Conservation (phyloP, 53 echinoderm and acorn worm species). For the Henricia sp. region DNA sequence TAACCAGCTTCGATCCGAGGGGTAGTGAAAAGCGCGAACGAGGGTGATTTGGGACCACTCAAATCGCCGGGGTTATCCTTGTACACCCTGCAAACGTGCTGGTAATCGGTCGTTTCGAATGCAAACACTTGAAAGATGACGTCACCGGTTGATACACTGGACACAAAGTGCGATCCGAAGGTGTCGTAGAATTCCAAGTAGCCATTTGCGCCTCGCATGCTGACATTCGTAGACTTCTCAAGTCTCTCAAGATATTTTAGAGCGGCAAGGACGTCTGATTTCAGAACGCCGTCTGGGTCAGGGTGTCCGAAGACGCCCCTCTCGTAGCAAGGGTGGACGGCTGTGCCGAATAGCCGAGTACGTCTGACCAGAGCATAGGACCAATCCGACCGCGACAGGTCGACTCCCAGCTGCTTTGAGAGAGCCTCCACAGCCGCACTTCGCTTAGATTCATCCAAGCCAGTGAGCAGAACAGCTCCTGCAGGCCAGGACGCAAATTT, state of each 20-base stretch:
- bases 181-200: constrained; percentile 35
- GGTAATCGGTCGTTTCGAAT: not conserved
- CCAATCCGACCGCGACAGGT: constrained; percentile 3
- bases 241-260: constrained; percentile 22
- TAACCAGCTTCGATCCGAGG: constrained; percentile 2
- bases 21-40: not conserved
- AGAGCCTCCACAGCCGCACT: not conserved
- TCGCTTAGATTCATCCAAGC: not conserved
- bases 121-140: constrained; percentile 38
- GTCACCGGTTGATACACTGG: constrained; percentile 18
- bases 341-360: constrained; percentile 35
- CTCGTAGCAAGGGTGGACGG: constrained; percentile 4
- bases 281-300: not conserved
- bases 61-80: not conserved
- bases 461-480: constrained; percentile 26
- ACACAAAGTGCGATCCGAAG: constrained; percentile 39
- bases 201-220: constrained; percentile 2
- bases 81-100: not conserved
- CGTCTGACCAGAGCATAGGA: constrained; percentile 38
- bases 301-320: constrained; percentile 3
- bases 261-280: constrained; percentile 2
- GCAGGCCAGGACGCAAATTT: constrained; percentile 7
- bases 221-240: not conserved
- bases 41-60: not conserved
- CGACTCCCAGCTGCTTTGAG: constrained; percentile 13